Evolutionary conservation across 2,113 vertebrate species (phyloP).

Genomic region (Arvicanthis niloticus): DNA sequence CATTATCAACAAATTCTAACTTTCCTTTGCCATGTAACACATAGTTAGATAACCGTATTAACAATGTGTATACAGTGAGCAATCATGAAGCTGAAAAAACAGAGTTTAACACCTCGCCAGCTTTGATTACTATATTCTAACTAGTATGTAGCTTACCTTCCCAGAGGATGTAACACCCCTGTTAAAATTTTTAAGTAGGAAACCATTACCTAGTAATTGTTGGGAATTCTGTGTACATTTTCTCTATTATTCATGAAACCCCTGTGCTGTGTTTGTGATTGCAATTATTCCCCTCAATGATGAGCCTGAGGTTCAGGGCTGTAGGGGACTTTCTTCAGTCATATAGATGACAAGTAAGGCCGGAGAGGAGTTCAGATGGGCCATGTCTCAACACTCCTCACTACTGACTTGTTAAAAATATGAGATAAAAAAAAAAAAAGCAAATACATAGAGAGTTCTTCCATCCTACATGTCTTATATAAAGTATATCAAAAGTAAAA

Average conservation of each 20-base stretch:
- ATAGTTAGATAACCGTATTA: neutral
- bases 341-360: neutral
- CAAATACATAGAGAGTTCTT: neutral
- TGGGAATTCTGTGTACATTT: neutral
- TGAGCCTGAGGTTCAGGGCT: neutral
- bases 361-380: neutral
- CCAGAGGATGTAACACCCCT: neutral
- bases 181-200: slow-evolving; percentile 19
- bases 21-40: neutral
- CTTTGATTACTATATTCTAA: neutral
- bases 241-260: neutral
- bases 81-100: neutral
- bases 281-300: neutral
- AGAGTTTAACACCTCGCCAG: neutral
- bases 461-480: neutral
- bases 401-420: neutral
- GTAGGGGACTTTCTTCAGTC: neutral
- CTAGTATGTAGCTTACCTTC: neutral
- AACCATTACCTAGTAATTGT: neutral
- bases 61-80: neutral
- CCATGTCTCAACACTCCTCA: neutral
- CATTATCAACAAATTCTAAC: neutral
- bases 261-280: neutral
- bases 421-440: neutral
- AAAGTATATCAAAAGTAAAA: slow-evolving; percentile 46